Percentiles rank a stretch among this genome's conserved stretches.
phyloP scores from a whole-genome alignment of 35 echinoderm and acorn worm species.

The Eucidaris tribuloides region DNA sequence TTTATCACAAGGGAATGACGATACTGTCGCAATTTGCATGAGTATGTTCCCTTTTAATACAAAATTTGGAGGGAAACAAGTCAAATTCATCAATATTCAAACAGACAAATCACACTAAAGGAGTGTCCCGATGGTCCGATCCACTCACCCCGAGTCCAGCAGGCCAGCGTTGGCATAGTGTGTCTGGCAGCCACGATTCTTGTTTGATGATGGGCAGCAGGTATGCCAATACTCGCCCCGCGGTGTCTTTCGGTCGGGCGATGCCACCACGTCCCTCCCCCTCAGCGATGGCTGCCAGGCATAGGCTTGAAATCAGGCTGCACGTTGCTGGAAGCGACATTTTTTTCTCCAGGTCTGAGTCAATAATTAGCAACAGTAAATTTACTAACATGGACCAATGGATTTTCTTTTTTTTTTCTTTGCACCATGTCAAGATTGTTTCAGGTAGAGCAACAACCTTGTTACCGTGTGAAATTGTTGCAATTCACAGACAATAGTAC shows the following conservation, averaged over 20 bases:
- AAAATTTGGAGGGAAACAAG: too few species aligned
- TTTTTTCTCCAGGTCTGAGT: not conserved
- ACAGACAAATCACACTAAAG: not conserved
- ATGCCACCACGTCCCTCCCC: conserved; percentile 81
- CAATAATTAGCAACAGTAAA: not conserved
- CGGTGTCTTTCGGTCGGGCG: conserved; percentile 24
- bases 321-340: conserved; percentile 16
- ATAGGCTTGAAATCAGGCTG: conserved; percentile 63
- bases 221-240: conserved; percentile 50
- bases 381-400: not conserved
- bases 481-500: not conserved
- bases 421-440: not conserved
- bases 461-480: not conserved
- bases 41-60: too few species aligned
- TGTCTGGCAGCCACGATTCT: conserved; percentile 59
- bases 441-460: not conserved
- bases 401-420: not conserved
- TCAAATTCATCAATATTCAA: too few species aligned
- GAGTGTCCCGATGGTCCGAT: too few species aligned
- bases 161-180: conserved; percentile 59
- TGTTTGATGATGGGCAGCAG: conserved; percentile 70
- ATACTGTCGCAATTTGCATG: too few species aligned
- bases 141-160: conserved; percentile 81
- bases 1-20: too few species aligned
- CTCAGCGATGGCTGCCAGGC: conserved; percentile 76